Conservation (phyloP, 2,797 vertebrate species). For the Setipinna tenuifilis region DNA sequence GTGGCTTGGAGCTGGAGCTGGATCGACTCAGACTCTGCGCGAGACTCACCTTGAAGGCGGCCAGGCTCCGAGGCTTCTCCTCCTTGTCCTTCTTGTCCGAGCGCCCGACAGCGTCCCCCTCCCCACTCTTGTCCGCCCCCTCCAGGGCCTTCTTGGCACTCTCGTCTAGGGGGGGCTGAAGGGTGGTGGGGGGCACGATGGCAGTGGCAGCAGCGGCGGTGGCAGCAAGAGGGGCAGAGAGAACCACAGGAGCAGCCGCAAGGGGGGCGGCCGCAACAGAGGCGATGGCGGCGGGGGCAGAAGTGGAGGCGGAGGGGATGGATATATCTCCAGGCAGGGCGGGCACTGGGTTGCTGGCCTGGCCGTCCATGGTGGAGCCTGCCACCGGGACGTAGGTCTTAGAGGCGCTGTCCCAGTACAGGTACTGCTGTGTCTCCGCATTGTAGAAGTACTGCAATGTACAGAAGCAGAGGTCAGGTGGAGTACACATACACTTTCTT, state of each 20-base stretch:
- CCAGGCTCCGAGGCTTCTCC: slow-evolving; percentile 76
- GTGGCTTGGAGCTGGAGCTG: not conserved
- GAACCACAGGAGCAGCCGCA: no score
- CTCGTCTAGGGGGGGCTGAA: slow-evolving; percentile 32
- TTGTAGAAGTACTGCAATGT: slow-evolving; percentile 82
- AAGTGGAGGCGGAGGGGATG: not conserved
- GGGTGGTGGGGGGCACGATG: not conserved
- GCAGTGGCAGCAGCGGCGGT: not conserved
- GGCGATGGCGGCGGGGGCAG: not conserved
- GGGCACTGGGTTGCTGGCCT: slow-evolving; percentile 26
- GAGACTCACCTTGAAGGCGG: slow-evolving; percentile 76
- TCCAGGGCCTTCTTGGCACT: slow-evolving; percentile 62
- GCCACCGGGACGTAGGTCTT: slow-evolving; percentile 81
- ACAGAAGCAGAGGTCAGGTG: not conserved
- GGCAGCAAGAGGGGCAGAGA: no score
- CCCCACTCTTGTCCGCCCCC: slow-evolving; percentile 79
- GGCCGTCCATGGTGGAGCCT: slow-evolving; percentile 60
- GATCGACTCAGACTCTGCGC: not conserved
- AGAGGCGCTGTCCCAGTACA: slow-evolving; percentile 78
- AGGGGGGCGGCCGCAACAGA: slow-evolving; percentile 2
- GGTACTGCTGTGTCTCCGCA: slow-evolving; percentile 79
- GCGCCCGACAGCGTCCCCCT: slow-evolving; percentile 69
- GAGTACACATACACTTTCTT: slow-evolving; percentile 19
- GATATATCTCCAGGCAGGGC: not conserved
- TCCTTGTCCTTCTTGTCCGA: slow-evolving; percentile 78